A percentile compares a stretch with the other conserved stretches of the same genome.
These are phyloP conservation scores for Mesembrinibis cayennensis DNA, from an alignment of 2,113 vertebrate genomes.

Conservation along the genomic window DNA sequence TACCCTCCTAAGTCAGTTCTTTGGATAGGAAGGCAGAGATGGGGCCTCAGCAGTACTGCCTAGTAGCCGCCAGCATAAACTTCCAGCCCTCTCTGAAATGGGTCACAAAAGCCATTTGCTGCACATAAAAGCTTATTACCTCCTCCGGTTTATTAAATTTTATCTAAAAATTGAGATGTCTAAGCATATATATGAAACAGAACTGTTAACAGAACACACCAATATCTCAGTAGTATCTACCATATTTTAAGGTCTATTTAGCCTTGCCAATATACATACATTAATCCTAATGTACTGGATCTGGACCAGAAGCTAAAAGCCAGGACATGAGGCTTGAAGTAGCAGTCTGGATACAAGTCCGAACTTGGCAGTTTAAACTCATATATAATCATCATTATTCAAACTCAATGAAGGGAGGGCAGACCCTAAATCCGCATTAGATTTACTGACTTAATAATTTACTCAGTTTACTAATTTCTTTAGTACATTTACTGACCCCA, in stretches of 20 bases:
- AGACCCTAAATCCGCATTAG: constrained; percentile 4
- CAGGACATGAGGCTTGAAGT: neutral
- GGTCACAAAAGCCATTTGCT: neutral
- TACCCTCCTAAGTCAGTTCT: neutral
- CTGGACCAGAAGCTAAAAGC: neutral
- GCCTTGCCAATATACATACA: neutral
- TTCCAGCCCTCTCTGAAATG: neutral
- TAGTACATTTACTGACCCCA: neutral
- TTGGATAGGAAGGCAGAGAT: neutral
- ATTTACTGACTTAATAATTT: constrained; percentile 23
- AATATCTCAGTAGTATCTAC: neutral
- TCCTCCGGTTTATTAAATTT: neutral
- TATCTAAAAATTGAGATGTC: neutral
- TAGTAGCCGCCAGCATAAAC: neutral
- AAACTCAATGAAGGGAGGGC: neutral
- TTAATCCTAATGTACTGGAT: constrained; percentile 20
- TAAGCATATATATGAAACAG: neutral
- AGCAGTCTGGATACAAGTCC: neutral
- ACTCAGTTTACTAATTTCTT: constrained; percentile 1
- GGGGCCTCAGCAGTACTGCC: neutral
- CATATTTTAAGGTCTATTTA: constrained; percentile 31
- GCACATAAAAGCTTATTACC: neutral
- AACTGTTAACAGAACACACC: neutral
- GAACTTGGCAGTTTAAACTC: neutral
- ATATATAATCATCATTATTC: constrained; percentile 7